Base-by-base conservation (phyloP, 2,797 vertebrate species). In the Neomorphus geoffroyi region DNA sequence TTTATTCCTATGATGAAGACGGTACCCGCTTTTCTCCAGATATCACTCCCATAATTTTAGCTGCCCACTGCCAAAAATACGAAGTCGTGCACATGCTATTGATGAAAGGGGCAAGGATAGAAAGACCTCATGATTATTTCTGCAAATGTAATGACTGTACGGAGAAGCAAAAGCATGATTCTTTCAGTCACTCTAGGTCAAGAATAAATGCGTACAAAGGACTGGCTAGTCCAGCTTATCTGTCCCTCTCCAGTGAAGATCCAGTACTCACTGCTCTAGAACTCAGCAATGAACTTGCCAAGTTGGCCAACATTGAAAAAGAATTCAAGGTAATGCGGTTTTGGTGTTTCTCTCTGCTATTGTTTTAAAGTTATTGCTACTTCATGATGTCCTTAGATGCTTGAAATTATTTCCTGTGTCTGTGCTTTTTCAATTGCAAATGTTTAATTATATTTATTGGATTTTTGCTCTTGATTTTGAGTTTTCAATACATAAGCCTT, bases 11-110 rank as follows among this genome's bases (percentile, higher is more conserved):
- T 27, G 98, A 99, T 4, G 98, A 99, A 97, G 98, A 99, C 80
- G 98, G 98, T 80, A 99, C 98, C 7, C 98, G 98, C 87, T 99
- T 99, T 95, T 99, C 98, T 33, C 98, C 98, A 28, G 98, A 99
- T 80, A 98, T 99, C 97, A 99, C 98, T 24, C 98, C 98, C 69
- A 98, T 99, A 50, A 98, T 99, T 94, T 98, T 99, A 97, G 98
- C 98, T 26, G 98, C 98, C 51, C 98, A 99, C 96, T 98, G 98
- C 96, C 98, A 98, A 96, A 98, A 98, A 94, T 99, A 99, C 96
- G 98, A 99, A 93, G 98, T 99, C 11, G 98, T 99, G 78, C 98
- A 99, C 95, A 98, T 99, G 98, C 97, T 99, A 65, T 97, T 99
- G 83, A 93, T 98, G 92, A 98, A 98, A 96, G 98, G 98, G 21